These are phyloP conservation scores for Hippocampus barbouri DNA, from an alignment of 2,113 vertebrate species.

Conservation along the genomic window DNA sequence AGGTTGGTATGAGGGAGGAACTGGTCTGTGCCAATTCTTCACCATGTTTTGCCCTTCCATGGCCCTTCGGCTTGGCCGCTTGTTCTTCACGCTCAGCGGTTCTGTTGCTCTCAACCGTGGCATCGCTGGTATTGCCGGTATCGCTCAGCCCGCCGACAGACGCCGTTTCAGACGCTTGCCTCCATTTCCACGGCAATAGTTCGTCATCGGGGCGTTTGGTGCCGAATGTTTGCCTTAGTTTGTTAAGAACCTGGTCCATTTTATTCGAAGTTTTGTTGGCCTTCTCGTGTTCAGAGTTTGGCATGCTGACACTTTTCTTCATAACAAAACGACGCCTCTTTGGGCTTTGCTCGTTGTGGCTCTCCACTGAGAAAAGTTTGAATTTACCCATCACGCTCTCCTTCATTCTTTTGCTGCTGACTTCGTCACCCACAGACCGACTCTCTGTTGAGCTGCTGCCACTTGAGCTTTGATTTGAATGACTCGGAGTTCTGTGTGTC, in stretches of 20 bases:
- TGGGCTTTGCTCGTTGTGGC: slow-evolving; percentile 47
- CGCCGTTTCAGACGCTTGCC: slow-evolving; percentile 31
- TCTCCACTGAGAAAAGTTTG: slow-evolving; percentile 45
- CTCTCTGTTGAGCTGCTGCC: slow-evolving; percentile 35
- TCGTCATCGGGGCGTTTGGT: slow-evolving; percentile 51
- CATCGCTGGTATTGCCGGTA: slow-evolving; percentile 24
- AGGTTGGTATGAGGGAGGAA: slow-evolving; percentile 25
- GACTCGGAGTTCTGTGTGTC: slow-evolving; percentile 13
- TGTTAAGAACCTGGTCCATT: slow-evolving; percentile 66
- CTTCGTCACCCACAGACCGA: slow-evolving; percentile 16
- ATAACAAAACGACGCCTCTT: slow-evolving; percentile 56
- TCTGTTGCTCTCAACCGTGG: slow-evolving; percentile 21
- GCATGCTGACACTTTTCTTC: slow-evolving; percentile 52
- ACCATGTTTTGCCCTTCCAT: slow-evolving; percentile 1
- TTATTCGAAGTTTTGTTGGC: slow-evolving; percentile 48
- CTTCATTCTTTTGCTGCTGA: slow-evolving; percentile 29
- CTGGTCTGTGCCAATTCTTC: slow-evolving; percentile 31
- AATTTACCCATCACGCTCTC: slow-evolving; percentile 39
- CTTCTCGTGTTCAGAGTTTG: slow-evolving; percentile 39
- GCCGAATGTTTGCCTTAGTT: slow-evolving; percentile 63
- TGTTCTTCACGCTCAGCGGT: slow-evolving; percentile 12
- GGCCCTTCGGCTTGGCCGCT: not conserved
- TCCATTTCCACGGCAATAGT: slow-evolving; percentile 46
- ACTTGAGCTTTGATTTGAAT: slow-evolving; percentile 38
- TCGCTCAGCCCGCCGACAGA: slow-evolving; percentile 43